These are phyloP conservation scores for Balaenoptera acutorostrata DNA, from an alignment of 2,113 vertebrate species.

Conservation along the genomic window DNA sequence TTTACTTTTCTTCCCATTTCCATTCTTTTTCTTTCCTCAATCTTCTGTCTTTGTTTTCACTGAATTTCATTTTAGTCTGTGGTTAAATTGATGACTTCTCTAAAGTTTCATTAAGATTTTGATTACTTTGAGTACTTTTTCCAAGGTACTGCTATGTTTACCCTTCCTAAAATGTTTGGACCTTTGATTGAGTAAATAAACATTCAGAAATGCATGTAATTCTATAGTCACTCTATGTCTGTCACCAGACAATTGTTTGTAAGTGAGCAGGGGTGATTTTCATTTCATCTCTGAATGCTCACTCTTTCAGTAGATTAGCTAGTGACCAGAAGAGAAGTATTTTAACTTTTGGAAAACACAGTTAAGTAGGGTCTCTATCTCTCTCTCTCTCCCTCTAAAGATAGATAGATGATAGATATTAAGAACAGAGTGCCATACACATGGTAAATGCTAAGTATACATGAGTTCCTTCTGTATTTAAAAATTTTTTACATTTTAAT, in stretches of 20 bases:
- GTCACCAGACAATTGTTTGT: background rate
- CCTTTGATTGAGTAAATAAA: background rate
- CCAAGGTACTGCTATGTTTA: background rate
- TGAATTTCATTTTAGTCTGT: constrained; percentile 9
- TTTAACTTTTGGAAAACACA: background rate
- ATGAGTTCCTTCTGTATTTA: background rate
- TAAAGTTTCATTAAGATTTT: constrained; percentile 28
- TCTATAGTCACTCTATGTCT: background rate
- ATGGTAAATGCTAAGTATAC: background rate
- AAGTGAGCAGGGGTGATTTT: background rate
- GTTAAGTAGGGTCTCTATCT: background rate
- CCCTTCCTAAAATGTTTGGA: background rate
- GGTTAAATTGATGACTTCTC: constrained; percentile 1
- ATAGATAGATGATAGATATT: background rate
- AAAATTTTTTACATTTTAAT: background rate
- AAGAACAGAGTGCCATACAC: background rate
- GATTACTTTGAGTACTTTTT: background rate
- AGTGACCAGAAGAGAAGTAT: background rate
- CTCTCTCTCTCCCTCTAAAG: background rate
- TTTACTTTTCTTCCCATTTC: background rate
- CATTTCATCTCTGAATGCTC: background rate
- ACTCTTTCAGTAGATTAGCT: background rate
- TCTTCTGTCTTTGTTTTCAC: background rate
- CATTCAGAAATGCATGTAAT: background rate
- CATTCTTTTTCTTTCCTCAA: background rate